Evolutionary conservation across 2,888 invertebrate genomes (phyloP), one percentile per base, ranked within the genome.

Genomic region (Macrophya annulata): DNA sequence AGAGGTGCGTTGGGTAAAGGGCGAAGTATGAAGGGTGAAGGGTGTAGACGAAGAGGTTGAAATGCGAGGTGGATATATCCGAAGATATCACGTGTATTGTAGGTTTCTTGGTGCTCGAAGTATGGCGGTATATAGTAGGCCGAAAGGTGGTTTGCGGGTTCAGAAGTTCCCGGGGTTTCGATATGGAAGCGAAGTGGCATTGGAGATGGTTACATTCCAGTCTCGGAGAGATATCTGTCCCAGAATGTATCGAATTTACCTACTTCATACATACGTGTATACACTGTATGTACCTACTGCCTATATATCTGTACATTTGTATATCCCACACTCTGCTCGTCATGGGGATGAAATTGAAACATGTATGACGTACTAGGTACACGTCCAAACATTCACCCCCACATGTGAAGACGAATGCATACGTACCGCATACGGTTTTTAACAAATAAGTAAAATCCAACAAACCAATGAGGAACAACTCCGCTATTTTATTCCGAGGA

Each of bases 231-330:
- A 62, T 81, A 81, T 81, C 81, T 59, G 40, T 59, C 59, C 43
- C 31, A 40, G 43, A 59, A 76, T 76, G 51, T 86, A 87, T 87
- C 85, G 87, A 87, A 87, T 87, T 86, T 84, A 85, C 85, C 84
- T 85, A 83, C 81, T 81, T 81, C 81, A 62, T 81, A 81, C 81
- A 43, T 74, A 74, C 21, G 21, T 37, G 25, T 25, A 9, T 68
- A 68, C 31, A 68, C 15, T 21, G 45, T n/a, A 31, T 51, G 51
- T 31, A n/a, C n/a, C n/a, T n/a, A n/a, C n/a, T n/a, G n/a, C n/a
- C 51, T 76, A 51, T 12, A 31, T 15, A 9, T 25, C 15, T 43
- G 43, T 72, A 43, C 51, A 6, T n/a, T n/a, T 76, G 4, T 48
- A 77, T 55, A 79, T 55, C 40, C 55, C 15, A 81, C 43, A 62